Percentiles rank a stretch among this genome's conserved stretches.
Evolutionary conservation across 64 coral and sea anemone species (phyloP).

Genomic region (Montipora foliosa): DNA sequence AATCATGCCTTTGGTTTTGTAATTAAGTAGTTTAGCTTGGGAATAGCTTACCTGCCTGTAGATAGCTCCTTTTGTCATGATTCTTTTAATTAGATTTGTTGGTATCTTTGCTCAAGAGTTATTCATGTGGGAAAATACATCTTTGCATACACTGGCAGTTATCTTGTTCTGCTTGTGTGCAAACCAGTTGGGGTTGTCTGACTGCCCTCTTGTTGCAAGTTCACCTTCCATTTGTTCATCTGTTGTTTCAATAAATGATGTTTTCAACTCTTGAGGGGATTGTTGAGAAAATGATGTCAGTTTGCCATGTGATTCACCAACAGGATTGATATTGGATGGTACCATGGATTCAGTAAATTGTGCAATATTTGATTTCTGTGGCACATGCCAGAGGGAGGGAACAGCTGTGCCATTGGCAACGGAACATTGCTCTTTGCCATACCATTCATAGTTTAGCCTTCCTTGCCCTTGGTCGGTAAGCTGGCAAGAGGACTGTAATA

Average conservation of each 20-base stretch:
- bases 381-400: background rate
- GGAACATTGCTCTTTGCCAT: background rate
- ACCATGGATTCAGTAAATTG: background rate
- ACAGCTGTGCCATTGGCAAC: background rate
- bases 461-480: background rate
- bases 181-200: background rate
- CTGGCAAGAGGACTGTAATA: background rate
- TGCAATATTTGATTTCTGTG: background rate
- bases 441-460: background rate
- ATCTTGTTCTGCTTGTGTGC: background rate
- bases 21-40: background rate
- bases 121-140: background rate
- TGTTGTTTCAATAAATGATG: constrained; percentile 4
- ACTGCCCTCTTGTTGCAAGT: background rate
- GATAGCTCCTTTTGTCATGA: background rate
- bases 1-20: background rate
- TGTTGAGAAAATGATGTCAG: background rate
- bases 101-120: background rate
- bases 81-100: background rate
- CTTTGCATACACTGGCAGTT: constrained; percentile 1
- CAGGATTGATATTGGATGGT: background rate
- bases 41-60: background rate
- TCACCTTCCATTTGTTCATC: background rate
- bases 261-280: background rate
- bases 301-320: background rate